phyloP scores from a whole-genome alignment of 2,888 invertebrate species.

The Crossocerus cetratus region DNA sequence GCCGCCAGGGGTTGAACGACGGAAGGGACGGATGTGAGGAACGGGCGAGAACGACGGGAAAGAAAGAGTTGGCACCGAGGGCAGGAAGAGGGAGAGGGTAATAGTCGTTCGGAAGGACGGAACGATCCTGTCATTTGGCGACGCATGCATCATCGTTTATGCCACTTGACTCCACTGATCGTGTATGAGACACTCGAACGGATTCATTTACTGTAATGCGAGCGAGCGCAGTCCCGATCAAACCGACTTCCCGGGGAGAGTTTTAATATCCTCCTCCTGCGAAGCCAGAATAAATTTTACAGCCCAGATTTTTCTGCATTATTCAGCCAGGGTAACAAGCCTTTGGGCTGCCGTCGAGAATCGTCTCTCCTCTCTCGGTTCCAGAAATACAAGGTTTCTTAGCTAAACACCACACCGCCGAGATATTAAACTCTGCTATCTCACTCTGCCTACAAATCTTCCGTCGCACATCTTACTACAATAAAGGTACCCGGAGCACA shows the following conservation, averaged over 20 bases:
- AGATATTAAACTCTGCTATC: constrained; percentile 65
- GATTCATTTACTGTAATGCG: constrained; percentile 45
- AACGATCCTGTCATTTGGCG: constrained; percentile 56
- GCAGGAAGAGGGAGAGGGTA: constrained; percentile 37
- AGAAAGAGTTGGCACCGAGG: constrained; percentile 18
- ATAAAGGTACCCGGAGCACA: constrained; percentile 28
- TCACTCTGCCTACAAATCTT: background rate
- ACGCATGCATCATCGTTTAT: constrained; percentile 65
- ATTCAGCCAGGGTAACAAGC: too few species aligned
- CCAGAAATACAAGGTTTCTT: constrained; percentile 65
- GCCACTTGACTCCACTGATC: constrained; percentile 62
- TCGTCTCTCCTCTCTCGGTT: constrained; percentile 9
- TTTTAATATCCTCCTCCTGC: constrained; percentile 41
- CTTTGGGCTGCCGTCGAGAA: too few species aligned
- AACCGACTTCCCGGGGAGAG: constrained; percentile 23
- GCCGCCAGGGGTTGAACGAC: too few species aligned
- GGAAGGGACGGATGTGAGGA: constrained; percentile 1
- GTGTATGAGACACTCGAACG: constrained; percentile 57
- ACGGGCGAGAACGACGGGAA: constrained; percentile 19
- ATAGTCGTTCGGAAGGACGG: constrained; percentile 47
- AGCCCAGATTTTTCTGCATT: constrained; percentile 9
- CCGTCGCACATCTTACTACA: constrained; percentile 18
- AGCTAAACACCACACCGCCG: constrained; percentile 57
- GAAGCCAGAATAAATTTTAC: too few species aligned
- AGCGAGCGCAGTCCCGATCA: constrained; percentile 10